Evolutionary conservation across 2,888 invertebrate species (phyloP).

Genomic region (Tineola bisselliella): DNA sequence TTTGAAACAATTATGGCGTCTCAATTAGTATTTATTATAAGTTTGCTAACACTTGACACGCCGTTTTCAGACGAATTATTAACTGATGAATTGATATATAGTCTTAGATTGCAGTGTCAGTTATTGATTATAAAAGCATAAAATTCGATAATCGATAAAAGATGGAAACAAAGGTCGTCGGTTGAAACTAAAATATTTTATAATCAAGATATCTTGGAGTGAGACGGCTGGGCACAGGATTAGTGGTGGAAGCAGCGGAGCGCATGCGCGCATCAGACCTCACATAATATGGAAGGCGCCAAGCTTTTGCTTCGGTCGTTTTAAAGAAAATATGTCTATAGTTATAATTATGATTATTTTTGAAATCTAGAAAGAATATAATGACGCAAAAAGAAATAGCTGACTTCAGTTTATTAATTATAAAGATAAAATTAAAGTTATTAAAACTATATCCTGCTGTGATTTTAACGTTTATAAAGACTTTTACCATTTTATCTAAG

Average conservation of each 20-base stretch:
- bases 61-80: too few relatives aligned
- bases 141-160: conserved; percentile 39
- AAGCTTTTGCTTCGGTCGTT: background rate
- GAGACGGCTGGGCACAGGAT: conserved; percentile 32
- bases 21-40: too few relatives aligned
- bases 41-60: too few relatives aligned
- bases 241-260: conserved; percentile 37
- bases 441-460: conserved; percentile 39
- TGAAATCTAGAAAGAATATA: too few relatives aligned
- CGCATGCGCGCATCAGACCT: conserved; percentile 57
- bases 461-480: conserved; percentile 27
- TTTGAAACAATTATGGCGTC: too few relatives aligned
- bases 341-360: too few relatives aligned
- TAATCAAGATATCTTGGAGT: conserved; percentile 33
- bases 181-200: conserved; percentile 33
- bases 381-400: too few relatives aligned
- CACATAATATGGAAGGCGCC: conserved; percentile 55
- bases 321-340: background rate
- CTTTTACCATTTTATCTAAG: conserved; percentile 26
- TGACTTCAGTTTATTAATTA: background rate
- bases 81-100: too few relatives aligned
- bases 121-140: conserved; percentile 33
- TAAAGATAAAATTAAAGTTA: background rate
- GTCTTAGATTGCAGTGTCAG: too few relatives aligned
- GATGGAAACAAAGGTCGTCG: conserved; percentile 48